Base-by-base conservation (phyloP, 2,113 vertebrate species). In the Scalopus aquaticus region DNA sequence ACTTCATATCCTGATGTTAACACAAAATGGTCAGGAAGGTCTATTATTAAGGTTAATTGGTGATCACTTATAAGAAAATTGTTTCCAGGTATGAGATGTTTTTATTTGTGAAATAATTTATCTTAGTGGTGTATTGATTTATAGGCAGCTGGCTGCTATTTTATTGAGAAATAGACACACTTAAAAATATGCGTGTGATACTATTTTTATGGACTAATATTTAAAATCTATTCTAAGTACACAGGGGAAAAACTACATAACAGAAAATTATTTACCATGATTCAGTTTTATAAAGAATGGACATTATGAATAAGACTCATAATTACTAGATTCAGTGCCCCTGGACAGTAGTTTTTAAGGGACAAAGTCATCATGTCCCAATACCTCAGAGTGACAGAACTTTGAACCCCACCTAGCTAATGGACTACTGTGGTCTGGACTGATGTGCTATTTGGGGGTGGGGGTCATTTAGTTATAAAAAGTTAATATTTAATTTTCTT, bases 21-120 rank as follows among this genome's bases (percentile, higher is more conserved):
- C 6, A 42, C 65, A 83, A 62, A 76, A 44, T 20, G 28, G 7
- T 62, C 74, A 39, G 56, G 13, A 62, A 90, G 22, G 20, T 70
- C 24, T 81, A 4, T 72, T 69, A 42, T 9, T 39, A 91, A 65
- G 49, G 65, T 42, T 88, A 46, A 46, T 26, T 92, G 46, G 5
- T 88, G 85, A 84, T 49, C 30, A 70, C 49, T 54, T 90, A 37
- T 44, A 85, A 85, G 49, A 90, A 92, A 79, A 69, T 78, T n/a
- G 16, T 64, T 5, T 58, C 13, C 46, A 54, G 17, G 1, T 54
- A 9, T 39, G 64, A 69, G 73, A 46, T 69, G 35, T 78, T 82
- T 95, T 86, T 62, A 58, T 77, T 39, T 51, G 9, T 65, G 46
- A 82, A 81, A 32, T 67, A 73, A 81, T n/a, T 72, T 35, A 32